Base-by-base conservation (phyloP, 2,797 vertebrate genomes). In the Crenuchus spilurus region DNA sequence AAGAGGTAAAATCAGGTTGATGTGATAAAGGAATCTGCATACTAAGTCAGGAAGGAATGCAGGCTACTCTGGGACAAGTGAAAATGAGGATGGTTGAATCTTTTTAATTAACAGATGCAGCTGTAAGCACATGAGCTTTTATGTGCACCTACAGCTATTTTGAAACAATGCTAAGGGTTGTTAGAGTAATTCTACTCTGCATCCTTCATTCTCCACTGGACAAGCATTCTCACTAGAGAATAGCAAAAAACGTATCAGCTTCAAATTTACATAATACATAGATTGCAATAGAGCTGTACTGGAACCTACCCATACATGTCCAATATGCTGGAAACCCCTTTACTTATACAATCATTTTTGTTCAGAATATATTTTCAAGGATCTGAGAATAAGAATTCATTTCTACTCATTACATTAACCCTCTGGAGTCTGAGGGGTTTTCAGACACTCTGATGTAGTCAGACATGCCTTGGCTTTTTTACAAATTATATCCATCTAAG, bases 121-220 rank as follows among this genome's bases (percentile, higher is more conserved):
- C 84, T 89, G 90, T 18, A 77, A 67, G 77, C 86, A 86, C 83
- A 88, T 87, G 87, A 69, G 46, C 30, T 37, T 89, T 90, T 90
- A 88, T 78, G 78, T 10, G 60, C 81, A 86, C 89, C 88, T 87
- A 84, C 79, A 87, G 88, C 87, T 87, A 87, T 90, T 88, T 88
- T 2, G 24, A 67, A 60, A 8, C 1, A 20, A 39, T 30, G 41
- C 85, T 84, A 83, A 79, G 52, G 83, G 84, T 88, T 83, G 83
- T 86, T 80, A 80, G 80, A 84, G 85, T 84, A 60, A 77, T 60
- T 81, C 74, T 46, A 41, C 26, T 70, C 73, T 48, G 33, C 24
- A 52, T 31, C n/a, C n/a, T 30, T n/a, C 7, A 57, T 57, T 33
- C 16, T 30, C 52, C 52, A 55, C 52, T 33, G 30, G 16, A n/a